A percentile compares a stretch with the other conserved stretches of the same genome.
phyloP scores from a whole-genome alignment of 2,888 invertebrate species.

The Dynastes tityus region DNA sequence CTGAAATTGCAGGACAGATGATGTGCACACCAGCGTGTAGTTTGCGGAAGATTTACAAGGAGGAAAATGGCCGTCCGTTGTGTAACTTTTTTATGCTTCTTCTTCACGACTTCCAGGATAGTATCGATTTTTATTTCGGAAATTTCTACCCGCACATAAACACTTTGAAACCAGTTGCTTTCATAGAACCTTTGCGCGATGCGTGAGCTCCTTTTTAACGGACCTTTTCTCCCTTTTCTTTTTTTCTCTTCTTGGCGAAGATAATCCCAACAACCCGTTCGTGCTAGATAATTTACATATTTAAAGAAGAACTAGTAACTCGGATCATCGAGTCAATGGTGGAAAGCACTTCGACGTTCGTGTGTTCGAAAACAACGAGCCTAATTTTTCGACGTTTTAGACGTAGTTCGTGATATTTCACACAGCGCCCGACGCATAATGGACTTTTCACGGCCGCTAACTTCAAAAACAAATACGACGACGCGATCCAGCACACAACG shows the following conservation, averaged over 20 bases:
- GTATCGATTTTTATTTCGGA: no score
- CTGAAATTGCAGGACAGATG: background rate
- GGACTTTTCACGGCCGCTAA: slow-evolving; percentile 31
- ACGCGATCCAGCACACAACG: background rate
- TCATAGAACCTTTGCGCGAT: no score
- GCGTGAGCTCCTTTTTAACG: no score
- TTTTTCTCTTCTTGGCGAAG: background rate
- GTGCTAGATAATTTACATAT: slow-evolving; percentile 1
- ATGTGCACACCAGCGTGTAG: background rate
- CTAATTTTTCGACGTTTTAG: slow-evolving; percentile 37
- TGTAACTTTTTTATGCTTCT: no score
- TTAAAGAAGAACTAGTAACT: background rate
- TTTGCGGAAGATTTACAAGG: background rate
- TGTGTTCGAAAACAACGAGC: slow-evolving; percentile 18
- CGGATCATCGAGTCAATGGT: background rate
- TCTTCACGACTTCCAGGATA: no score
- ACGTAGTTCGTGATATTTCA: slow-evolving; percentile 39
- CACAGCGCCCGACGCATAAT: slow-evolving; percentile 23
- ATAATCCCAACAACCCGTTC: background rate
- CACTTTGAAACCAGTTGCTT: no score
- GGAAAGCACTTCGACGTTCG: slow-evolving; percentile 2
- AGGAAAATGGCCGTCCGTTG: no score
- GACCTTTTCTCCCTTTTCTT: no score
- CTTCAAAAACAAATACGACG: slow-evolving; percentile 34
- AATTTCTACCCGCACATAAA: no score